Evolutionary conservation across 92 coral and sea anemone genomes (phyloP).

Genomic region (Palythoa grandiflora): DNA sequence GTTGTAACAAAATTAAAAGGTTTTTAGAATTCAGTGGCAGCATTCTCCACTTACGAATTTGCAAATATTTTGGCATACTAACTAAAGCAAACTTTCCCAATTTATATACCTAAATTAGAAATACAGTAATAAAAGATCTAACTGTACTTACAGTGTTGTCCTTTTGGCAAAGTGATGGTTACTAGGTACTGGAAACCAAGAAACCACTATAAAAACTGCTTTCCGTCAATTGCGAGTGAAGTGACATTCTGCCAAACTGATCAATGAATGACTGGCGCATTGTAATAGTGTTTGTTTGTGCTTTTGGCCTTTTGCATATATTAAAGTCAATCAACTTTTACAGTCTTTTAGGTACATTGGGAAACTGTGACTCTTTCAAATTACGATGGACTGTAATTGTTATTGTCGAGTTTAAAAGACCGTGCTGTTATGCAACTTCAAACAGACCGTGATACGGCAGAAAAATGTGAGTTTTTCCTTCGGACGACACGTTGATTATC

Average conservation of each 20-base stretch:
- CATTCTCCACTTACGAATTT: too few relatives aligned
- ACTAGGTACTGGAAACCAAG: neutral
- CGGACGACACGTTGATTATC: too few relatives aligned
- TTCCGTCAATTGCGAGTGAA: neutral
- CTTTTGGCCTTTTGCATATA: neutral
- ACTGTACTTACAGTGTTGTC: neutral
- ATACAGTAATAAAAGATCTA: neutral
- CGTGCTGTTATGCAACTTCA: conserved; percentile 9
- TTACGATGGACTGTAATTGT: conserved; percentile 8
- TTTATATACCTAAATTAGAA: neutral
- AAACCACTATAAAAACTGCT: neutral
- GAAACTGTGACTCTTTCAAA: conserved; percentile 23
- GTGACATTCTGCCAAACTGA: neutral
- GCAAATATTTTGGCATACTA: too few relatives aligned
- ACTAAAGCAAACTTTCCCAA: too few relatives aligned
- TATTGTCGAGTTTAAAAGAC: neutral
- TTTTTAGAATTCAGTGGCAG: too few relatives aligned
- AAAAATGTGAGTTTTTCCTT: too few relatives aligned
- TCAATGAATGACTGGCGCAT: neutral
- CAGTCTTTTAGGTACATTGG: neutral
- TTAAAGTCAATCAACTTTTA: neutral
- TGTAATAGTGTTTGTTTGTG: neutral
- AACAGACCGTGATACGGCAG: neutral
- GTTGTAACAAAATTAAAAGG: too few relatives aligned
- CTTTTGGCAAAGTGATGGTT: neutral